These are phyloP conservation scores for Aeoliscus strigatus DNA, from an alignment of 2,797 vertebrate species.

Conservation along the genomic window DNA sequence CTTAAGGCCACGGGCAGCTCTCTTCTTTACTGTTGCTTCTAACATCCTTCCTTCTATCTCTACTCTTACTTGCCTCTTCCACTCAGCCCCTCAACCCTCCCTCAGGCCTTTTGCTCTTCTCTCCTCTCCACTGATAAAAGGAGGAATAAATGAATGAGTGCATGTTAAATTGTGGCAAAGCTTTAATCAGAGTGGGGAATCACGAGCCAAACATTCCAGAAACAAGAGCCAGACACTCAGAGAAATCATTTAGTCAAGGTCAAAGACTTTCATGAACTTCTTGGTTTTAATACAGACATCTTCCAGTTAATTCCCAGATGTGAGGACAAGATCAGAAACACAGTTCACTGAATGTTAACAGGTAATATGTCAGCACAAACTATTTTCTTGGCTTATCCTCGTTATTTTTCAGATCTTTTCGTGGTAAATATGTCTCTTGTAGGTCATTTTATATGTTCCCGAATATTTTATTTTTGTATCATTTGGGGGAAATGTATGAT, in stretches of 20 bases:
- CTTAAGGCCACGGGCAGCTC: slow-evolving; percentile 33
- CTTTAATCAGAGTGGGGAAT: slow-evolving; percentile 58
- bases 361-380: no score
- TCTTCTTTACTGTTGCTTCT: slow-evolving; percentile 33
- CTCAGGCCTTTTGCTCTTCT: slow-evolving; percentile 29
- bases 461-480: no score
- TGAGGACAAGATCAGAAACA: background rate
- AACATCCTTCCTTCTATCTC: slow-evolving; percentile 11
- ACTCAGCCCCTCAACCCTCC: slow-evolving; percentile 25
- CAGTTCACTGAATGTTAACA: no score
- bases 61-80: slow-evolving; percentile 25
- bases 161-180: slow-evolving; percentile 61
- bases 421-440: no score
- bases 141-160: slow-evolving; percentile 55
- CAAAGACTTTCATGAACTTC: slow-evolving; percentile 8
- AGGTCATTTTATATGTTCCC: no score
- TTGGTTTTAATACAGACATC: background rate
- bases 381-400: no score
- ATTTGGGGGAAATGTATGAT: no score
- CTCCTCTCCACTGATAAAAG: slow-evolving; percentile 56
- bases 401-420: slow-evolving; percentile 6
- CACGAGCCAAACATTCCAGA: slow-evolving; percentile 21
- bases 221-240: slow-evolving; percentile 8
- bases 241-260: slow-evolving; percentile 29
- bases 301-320: background rate